A percentile compares a stretch with the other conserved stretches of the same genome.
These are phyloP conservation scores for Eleutherodactylus coqui DNA, from an alignment of 2,797 vertebrate species.

Conservation along the genomic window DNA sequence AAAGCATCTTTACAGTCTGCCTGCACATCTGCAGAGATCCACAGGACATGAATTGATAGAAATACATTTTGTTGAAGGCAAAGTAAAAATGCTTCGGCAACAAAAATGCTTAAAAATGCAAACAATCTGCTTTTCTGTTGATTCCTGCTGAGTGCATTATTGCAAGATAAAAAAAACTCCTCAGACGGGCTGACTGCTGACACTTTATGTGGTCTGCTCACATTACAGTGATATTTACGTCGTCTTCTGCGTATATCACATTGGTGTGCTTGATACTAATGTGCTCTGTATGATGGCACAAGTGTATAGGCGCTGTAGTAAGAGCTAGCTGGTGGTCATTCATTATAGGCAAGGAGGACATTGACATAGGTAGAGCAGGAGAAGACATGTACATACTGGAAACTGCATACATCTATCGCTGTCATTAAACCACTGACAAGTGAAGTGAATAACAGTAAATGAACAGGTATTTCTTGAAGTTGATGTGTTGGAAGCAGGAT, in stretches of 20 bases:
- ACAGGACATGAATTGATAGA: conserved; percentile 53
- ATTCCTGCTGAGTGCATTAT: conserved; percentile 52
- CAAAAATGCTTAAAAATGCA: conserved; percentile 58
- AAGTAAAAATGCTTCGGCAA: conserved; percentile 51
- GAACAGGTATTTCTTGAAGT: not conserved
- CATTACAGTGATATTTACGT: conserved; percentile 25
- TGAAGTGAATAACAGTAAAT: too few species aligned
- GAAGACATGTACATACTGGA: too few species aligned
- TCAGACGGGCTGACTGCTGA: conserved; percentile 28
- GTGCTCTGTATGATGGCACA: not conserved
- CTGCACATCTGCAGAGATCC: conserved; percentile 52
- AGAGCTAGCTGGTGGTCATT: not conserved
- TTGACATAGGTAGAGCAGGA: too few species aligned
- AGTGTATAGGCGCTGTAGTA: not conserved
- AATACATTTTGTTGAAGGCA: conserved; percentile 55
- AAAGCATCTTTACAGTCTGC: conserved; percentile 5
- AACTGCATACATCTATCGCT: too few species aligned
- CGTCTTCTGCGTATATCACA: conserved; percentile 19
- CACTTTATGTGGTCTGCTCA: conserved; percentile 47
- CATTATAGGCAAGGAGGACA: too few species aligned
- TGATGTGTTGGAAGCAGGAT: not conserved
- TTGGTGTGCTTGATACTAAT: conserved; percentile 13
- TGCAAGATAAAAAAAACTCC: conserved; percentile 37
- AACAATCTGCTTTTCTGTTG: conserved; percentile 60
- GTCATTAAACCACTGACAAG: too few species aligned